Evolutionary conservation across 2,797 vertebrate species (phyloP), one percentile per base, ranked within the genome.

Genomic region (Melanogrammus aeglefinus): DNA sequence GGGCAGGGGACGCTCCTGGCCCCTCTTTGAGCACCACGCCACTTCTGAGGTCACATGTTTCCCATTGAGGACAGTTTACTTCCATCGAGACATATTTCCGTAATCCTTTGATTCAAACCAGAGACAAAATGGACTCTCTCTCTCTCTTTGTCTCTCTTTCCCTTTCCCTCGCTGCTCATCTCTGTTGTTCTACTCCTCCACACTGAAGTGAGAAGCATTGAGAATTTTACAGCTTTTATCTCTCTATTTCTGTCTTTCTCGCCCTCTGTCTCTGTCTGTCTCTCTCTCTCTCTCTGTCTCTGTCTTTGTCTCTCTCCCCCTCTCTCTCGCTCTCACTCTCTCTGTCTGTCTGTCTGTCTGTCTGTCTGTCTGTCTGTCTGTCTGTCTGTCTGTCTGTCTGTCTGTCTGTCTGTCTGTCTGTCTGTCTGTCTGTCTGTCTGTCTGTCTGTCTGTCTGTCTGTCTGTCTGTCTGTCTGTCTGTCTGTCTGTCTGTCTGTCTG

Each of bases 91-190:
- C 90, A 90, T 91, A 94, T 93, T 94, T 93, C 92, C 84, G 78
- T 91, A 91, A 90, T 85, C 84, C 86, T 91, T 91, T 93, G 92
- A 95, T 94, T 94, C 86, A 88, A 94, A 93, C 88, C 92, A 94
- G 92, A 93, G 84, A 91, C 88, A 83, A 92, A 88, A 72, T 69
- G 82, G 80, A 31, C 75, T 83, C 73, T 88, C 83, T 87, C 83
- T 87, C 76, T 85, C 73, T 69, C 73, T 75, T 31, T 57, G 66
- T 44, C 27, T 72, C 51, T 12, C 27, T 63, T 35, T 77, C 76
- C 75, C 76, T 82, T 75, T 85, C 70, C 80, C 35, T 39, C 57
- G 16, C n/a, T 39, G 76, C 41, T 79, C 21, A 4, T 76, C 24
- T 78, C 47, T 84, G 73, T 47, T 79, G 83, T 86, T 86, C 70